Conservation (phyloP, 2,797 vertebrate genomes). For the Ispidina lecontei region DNA sequence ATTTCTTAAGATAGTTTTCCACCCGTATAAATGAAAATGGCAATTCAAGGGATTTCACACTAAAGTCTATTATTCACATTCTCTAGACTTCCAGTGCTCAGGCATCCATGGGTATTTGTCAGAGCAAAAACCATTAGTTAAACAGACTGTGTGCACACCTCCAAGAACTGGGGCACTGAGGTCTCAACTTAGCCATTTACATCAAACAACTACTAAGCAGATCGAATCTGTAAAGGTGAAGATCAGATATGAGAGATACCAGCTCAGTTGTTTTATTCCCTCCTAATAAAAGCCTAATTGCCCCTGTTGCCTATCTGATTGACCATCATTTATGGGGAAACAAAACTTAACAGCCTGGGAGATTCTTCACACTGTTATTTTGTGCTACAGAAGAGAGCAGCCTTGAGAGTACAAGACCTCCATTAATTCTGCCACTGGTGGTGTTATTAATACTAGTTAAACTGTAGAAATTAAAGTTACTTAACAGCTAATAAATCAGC, state of each 20-base stretch:
- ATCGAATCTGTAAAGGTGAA: neutral
- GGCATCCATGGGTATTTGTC: neutral
- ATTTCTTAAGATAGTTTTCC: slow-evolving; percentile 7
- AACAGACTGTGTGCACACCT: neutral
- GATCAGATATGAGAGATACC: neutral
- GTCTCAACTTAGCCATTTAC: neutral
- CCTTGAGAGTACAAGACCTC: neutral
- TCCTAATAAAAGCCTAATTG: neutral
- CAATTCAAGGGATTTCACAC: slow-evolving; percentile 26
- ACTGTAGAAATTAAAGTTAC: neutral
- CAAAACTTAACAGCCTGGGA: neutral
- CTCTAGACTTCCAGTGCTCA: neutral
- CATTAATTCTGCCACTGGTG: neutral
- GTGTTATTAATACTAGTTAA: neutral
- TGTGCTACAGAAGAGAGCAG: neutral
- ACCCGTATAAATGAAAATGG: slow-evolving; percentile 32
- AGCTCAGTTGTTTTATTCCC: neutral
- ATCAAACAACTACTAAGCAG: neutral
- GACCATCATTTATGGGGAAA: neutral
- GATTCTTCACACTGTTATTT: neutral
- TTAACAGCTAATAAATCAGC: neutral
- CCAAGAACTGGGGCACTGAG: neutral
- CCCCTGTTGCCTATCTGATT: neutral
- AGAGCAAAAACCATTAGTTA: slow-evolving; percentile 10
- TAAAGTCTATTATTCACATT: slow-evolving; percentile 33